Evolutionary conservation across 2,113 vertebrate species (phyloP), one percentile per base, ranked within the genome.

Genomic region (Gobius niger): DNA sequence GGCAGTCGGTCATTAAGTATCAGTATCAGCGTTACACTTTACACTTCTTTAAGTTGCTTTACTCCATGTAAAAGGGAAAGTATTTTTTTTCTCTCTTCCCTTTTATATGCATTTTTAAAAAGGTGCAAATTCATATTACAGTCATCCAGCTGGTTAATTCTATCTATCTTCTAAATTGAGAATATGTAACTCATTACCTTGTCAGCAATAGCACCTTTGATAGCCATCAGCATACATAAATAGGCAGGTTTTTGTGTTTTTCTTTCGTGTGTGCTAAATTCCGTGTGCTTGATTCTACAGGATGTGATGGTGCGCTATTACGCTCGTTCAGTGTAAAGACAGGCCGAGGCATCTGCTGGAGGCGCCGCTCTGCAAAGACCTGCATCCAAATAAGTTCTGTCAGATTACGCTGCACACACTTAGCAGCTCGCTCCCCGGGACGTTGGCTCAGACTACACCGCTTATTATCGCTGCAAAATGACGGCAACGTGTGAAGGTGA

Each of bases 301-400:
- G 70, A 76, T 19, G 66, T 49, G 60, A 75, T 72, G 19, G 57
- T 74, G 65, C 49, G 68, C 75, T 68, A 72, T 67, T 68, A 41
- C 56, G 66, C 59, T 44, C 18, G 75, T 67, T 83, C 41, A 69
- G 80, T 79, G 63, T 76, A 50, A 68, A 82, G 71, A 82, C 84
- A 67, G 64, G 63, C 70, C 34, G 50, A 64, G 81, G 85, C 80
- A 82, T 84, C 75, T 64, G 83, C 87, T 85, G 53, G 57, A 63
- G 85, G 90, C 87, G 14, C 54, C 69, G 80, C 74, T 83, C 78
- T 72, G 75, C 76, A 76, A 82, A 84, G 72, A 88, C 71, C 75
- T 81, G 74, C 72, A 81, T 82, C 78, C 73, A 78, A 90, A 91
- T 82, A 70, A 59, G 0, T 83, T 88, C 74, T 89, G 86, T 87